Evolutionary conservation across 1,140 invertebrate genomes (phyloP), one percentile per base, ranked within the genome.

Genomic region (Campoletis sonorensis): DNA sequence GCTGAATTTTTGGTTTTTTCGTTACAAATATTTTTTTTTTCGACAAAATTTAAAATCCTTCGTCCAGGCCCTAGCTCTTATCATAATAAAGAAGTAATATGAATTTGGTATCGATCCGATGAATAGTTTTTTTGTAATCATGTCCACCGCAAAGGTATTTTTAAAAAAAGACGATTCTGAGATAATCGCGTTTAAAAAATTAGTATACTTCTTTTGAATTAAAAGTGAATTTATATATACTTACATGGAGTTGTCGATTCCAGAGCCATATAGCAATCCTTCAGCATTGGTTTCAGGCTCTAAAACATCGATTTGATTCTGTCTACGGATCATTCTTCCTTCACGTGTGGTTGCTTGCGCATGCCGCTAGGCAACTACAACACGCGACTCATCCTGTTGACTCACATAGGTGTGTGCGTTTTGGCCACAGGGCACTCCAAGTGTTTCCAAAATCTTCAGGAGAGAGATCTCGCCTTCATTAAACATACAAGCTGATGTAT

Each of bases 261-360:
- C 21, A 23, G 58, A n/a, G 58, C 58, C 58, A 61, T n/a, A 61
- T 2, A 61, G 10, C 2, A 21, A 61, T 10, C 58, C 58, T 21
- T 61, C 58, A 4, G 58, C 58, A n/a, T 61, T n/a, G 1, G 1
- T 21, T 18, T 1, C 21, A n/a, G 58, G 11, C n/a, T 61, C 58
- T 61, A 61, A 61, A n/a, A 61, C 58, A 61, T 18, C 58, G 16
- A 61, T n/a, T 21, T 61, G 58, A n/a, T 61, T 1, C 58, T 61
- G 58, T 8, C 21, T 61, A 61, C 49, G 49, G 3, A 13, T 3
- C 49, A 51, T 51, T 33, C 49, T 54, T 16, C 49, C 49, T 54
- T 54, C 49, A 5, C 18, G 3, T 54, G 49, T 54, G 49, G 49
- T 13, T 54, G 18, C 18, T 54, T n/a, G 49, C 49, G 10, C 49